Evolutionary conservation across 2,888 invertebrate species (phyloP).

Genomic region (Eupithecia insigniata): DNA sequence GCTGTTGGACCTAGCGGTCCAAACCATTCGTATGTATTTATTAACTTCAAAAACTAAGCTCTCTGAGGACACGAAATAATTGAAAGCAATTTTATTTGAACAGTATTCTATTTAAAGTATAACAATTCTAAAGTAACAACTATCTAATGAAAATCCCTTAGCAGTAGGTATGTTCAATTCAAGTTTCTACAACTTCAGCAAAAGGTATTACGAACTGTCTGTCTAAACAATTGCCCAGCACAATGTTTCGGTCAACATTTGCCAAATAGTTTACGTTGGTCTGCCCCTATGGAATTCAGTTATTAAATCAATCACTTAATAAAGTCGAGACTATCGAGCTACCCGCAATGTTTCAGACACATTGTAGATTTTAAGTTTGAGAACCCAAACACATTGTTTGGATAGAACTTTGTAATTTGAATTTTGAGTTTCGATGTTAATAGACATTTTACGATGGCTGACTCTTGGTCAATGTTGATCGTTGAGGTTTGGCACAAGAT

Average conservation of each 20-base stretch:
- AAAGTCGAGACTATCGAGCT: constrained; percentile 32
- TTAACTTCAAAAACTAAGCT: neutral
- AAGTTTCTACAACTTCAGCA: constrained; percentile 9
- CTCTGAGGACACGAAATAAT: neutral
- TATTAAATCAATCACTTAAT: constrained; percentile 42
- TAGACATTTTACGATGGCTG: neutral
- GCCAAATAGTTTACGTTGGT: constrained; percentile 29
- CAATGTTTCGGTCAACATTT: constrained; percentile 35
- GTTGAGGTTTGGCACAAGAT: too few relatives aligned
- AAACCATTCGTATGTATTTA: neutral
- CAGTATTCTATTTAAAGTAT: neutral
- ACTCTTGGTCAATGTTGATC: too few relatives aligned
- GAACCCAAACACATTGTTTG: constrained; percentile 35
- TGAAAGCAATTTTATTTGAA: neutral
- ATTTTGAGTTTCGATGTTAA: constrained; percentile 26
- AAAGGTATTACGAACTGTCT: constrained; percentile 15
- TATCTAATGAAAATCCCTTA: constrained; percentile 9
- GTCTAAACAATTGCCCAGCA: constrained; percentile 31
- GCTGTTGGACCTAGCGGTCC: neutral
- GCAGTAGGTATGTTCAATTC: constrained; percentile 13
- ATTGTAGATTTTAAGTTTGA: constrained; percentile 22
- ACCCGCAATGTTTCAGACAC: constrained; percentile 39
- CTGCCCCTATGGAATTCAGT: constrained; percentile 36
- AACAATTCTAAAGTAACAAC: constrained; percentile 4
- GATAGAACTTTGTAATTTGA: constrained; percentile 32